These are phyloP conservation scores for Andricus curvator DNA, from an alignment of 2,888 invertebrate genomes.

Conservation along the genomic window DNA sequence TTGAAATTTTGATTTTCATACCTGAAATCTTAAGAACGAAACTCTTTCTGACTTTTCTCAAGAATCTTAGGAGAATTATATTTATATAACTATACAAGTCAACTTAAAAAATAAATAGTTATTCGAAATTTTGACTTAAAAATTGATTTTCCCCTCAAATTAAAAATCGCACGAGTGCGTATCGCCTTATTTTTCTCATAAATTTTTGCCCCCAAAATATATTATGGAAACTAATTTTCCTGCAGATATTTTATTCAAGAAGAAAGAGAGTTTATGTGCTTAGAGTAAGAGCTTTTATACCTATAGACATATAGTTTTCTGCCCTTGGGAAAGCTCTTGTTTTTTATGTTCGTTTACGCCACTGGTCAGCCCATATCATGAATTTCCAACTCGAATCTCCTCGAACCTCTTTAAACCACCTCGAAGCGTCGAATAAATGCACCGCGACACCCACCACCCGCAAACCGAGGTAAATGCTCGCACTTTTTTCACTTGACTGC, in stretches of 20 bases:
- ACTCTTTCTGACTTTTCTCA: no score
- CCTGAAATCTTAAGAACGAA: no score
- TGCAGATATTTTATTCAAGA: conserved; percentile 17
- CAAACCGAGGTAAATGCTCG: conserved; percentile 30
- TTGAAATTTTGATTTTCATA: no score
- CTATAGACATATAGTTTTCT: conserved; percentile 13
- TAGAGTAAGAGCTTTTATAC: background rate
- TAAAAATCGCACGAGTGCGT: no score
- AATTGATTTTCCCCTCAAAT: no score
- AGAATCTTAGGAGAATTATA: no score
- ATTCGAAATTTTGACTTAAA: no score
- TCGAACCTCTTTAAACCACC: conserved; percentile 36
- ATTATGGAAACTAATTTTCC: background rate
- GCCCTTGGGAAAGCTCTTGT: conserved; percentile 16
- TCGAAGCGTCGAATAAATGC: conserved; percentile 27
- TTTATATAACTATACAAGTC: no score
- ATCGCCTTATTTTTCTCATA: no score
- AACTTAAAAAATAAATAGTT: no score
- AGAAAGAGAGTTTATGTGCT: background rate
- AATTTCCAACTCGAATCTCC: conserved; percentile 30
- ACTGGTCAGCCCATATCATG: conserved; percentile 38
- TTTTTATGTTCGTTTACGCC: conserved; percentile 17
- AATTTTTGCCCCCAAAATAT: background rate
- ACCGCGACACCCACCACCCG: conserved; percentile 18
- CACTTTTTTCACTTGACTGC: conserved; percentile 36